Evolutionary conservation across 2,888 invertebrate genomes (phyloP).

Genomic region (Metallyticus violacea): DNA sequence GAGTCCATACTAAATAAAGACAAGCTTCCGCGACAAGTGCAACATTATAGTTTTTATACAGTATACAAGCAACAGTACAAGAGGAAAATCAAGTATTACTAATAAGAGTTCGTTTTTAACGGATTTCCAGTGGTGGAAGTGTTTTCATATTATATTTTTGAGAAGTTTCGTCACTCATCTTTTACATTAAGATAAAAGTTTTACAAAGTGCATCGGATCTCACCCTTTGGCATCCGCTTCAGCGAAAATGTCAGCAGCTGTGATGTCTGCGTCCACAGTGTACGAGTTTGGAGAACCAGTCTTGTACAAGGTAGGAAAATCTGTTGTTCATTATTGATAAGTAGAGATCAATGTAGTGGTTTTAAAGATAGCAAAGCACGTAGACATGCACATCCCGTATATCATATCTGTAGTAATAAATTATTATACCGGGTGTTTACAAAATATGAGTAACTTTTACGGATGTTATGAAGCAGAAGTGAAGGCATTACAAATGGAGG

Average conservation of each 20-base stretch:
- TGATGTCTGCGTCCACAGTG: slow-evolving; percentile 67
- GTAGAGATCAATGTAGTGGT: too few species aligned
- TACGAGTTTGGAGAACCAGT: slow-evolving; percentile 69
- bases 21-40: neutral
- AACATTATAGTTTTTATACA: neutral
- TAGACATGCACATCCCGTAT: too few species aligned
- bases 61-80: neutral
- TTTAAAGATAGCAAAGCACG: too few species aligned
- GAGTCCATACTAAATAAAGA: neutral
- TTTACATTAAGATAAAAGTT: neutral
- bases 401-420: too few species aligned
- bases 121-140: neutral
- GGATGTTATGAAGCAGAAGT: too few species aligned
- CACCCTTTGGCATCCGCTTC: neutral
- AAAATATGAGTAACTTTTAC: too few species aligned
- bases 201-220: neutral
- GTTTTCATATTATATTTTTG: neutral
- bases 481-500: too few species aligned
- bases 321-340: too few species aligned
- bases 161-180: neutral
- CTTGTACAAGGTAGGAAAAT: slow-evolving; percentile 62
- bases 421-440: too few species aligned
- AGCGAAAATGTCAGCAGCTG: slow-evolving; percentile 66
- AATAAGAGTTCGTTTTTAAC: neutral
- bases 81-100: neutral